These are phyloP conservation scores for Leucania comma DNA, from an alignment of 2,888 invertebrate genomes.

Conservation along the genomic window DNA sequence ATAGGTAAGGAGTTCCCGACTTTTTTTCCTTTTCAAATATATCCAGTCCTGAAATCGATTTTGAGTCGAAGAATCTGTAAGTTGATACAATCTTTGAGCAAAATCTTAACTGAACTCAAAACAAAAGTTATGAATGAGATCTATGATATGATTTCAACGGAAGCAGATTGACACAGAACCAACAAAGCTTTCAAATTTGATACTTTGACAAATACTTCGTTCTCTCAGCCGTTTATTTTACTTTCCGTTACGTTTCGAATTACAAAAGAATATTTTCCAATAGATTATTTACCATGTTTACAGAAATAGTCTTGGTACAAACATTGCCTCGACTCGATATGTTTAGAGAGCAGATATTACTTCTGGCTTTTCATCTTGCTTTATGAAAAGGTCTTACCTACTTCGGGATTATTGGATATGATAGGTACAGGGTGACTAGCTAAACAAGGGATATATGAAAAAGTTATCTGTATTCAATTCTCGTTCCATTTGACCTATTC, in stretches of 20 bases:
- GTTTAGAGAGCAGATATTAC: conserved; percentile 38
- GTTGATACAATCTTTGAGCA: neutral
- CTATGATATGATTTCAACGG: conserved; percentile 27
- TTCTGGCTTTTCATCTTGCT: conserved; percentile 5
- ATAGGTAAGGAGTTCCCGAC: neutral
- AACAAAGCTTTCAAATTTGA: conserved; percentile 59
- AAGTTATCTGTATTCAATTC: neutral
- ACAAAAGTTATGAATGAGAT: conserved; percentile 12
- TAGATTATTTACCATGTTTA: conserved; percentile 59
- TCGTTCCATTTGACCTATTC: neutral
- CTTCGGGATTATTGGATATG: conserved; percentile 6
- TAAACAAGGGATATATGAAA: neutral
- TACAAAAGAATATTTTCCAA: conserved; percentile 60
- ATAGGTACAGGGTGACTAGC: neutral
- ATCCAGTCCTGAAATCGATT: neutral
- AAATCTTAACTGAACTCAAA: conserved; percentile 2
- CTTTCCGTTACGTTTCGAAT: conserved; percentile 62
- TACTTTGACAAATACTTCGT: conserved; percentile 57
- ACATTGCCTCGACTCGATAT: conserved; percentile 38
- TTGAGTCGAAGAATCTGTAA: neutral
- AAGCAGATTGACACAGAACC: conserved; percentile 43
- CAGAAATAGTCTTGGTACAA: conserved; percentile 47
- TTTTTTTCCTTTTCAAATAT: neutral
- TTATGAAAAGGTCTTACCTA: conserved; percentile 10
- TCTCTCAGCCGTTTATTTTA: conserved; percentile 51